Conservation (phyloP, 2,888 invertebrate genomes). For the Minunthozetes semirufus region DNA sequence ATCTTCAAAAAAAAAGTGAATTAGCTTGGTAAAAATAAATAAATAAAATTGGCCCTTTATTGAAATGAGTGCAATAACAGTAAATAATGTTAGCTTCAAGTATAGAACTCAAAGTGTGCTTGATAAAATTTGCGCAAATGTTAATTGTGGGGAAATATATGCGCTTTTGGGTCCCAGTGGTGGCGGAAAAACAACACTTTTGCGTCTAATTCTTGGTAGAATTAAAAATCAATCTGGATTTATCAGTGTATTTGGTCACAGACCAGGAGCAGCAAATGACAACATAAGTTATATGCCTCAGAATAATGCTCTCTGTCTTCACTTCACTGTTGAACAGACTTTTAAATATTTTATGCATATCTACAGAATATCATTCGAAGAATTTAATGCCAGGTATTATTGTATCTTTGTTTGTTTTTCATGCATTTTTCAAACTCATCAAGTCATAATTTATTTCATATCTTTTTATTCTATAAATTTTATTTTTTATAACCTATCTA, state of each 20-base stretch:
- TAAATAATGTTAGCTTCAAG: conserved; percentile 1
- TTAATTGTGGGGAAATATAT: conserved; percentile 29
- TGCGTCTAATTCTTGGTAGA: conserved; percentile 28
- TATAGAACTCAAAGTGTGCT: conserved; percentile 18
- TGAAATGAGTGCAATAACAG: conserved; percentile 14
- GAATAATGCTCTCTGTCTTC: conserved; percentile 26
- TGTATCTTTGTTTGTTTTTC: no score
- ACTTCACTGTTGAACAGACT: conserved; percentile 32
- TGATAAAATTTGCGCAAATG: conserved; percentile 8
- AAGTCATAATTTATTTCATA: no score
- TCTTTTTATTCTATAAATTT: no score
- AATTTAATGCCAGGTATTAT: conserved; percentile 23
- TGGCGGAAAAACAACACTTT: conserved; percentile 34
- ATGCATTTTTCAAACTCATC: no score
- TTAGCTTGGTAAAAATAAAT: no score
- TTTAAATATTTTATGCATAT: conserved; percentile 30
- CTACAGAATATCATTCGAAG: conserved; percentile 20
- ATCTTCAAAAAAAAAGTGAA: no score
- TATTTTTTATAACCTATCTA: no score
- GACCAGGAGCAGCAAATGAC: conserved; percentile 26
- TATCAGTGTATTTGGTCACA: conserved; percentile 28
- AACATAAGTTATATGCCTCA: conserved; percentile 35
- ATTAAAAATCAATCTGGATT: conserved; percentile 11
- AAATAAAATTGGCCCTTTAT: background rate
- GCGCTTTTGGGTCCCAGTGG: conserved; percentile 44